Base-by-base conservation (phyloP, 1,140 invertebrate species). In the Polyergus mexicanus region DNA sequence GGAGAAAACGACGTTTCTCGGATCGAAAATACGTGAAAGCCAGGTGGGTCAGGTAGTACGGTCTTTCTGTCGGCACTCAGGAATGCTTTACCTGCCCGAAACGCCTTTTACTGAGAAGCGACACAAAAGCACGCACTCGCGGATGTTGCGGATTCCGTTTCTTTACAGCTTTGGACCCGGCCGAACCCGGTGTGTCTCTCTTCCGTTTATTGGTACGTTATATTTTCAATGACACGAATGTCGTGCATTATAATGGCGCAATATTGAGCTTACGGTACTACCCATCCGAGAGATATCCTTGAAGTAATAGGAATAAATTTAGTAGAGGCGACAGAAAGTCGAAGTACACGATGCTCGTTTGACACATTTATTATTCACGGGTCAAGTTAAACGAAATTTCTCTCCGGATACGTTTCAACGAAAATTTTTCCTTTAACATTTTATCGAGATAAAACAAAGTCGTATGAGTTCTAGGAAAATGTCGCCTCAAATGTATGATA, bases 21-120 rank as follows among this genome's bases (percentile, higher is more conserved):
- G 16, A 22, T 51, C 69, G 81, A 89, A 89, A 87, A 56, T 69
- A 38, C 71, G 60, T 76, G 81, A 91, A 88, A 72, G 89, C 93
- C 93, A 94, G 93, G 90, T 94, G 92, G 91, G 91, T 93, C 92
- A 90, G 89, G 93, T 93, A 94, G 92, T 80, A 78, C 63, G 86
- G 68, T 84, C 86, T 44, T 44, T 84, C 22, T 41, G 35, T 80
- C 60, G 38, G 81, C 60, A 85, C 68, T 86, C 74, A 89, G 87
- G 88, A 92, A 92, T 91, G 87, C 69, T 87, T 65, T 92, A 91
- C 91, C 90, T 89, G 86, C 84, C 76, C 51, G 72, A 80, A 90
- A 88, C 77, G 87, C 87, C 86, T 93, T 92, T 90, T 88, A 92
- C 86, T 38, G 75, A 47, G 10, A 72, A 58, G 32, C 32, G 22